Evolutionary conservation across 2,113 vertebrate genomes (phyloP), one percentile per base, ranked within the genome.

Genomic region (Pedetes capensis): DNA sequence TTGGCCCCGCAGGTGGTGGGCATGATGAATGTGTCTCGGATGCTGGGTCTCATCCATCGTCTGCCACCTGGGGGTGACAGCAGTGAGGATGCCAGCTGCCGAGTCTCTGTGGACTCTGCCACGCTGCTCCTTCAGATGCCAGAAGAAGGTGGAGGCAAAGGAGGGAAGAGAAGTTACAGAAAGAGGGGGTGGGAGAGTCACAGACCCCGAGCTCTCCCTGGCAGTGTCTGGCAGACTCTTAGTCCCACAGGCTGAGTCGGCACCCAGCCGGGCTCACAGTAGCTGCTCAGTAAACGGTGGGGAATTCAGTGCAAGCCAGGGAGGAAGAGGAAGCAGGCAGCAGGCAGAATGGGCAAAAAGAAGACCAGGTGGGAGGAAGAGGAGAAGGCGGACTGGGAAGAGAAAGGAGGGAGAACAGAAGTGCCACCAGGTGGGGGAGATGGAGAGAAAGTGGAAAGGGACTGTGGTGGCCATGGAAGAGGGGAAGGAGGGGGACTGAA

Each of bases 41-140:
- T 0, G 0, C 47, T 61, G 5, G 0, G 63, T 69, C 93, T 83
- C 53, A 16, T n/a, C 39, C 42, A 23, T 27, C 0, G 0, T 27
- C 94, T 93, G 95, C 66, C 74, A 49, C 1, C 12, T 22, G 92
- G 87, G 78, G 49, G 5, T 18, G 37, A 23, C 4, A 4, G 93
- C 32, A 0, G 32, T 6, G 0, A 32, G 32, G 75, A 39, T 9
- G 37, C 82, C 69, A 49, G 49, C 37, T 0, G 0, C 63, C 0
- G 0, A 25, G 8, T 63, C 47, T 32, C 86, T 68, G 0, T 4
- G 79, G 86, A 37, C 22, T 18, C 57, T 32, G 49, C n/a, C 13
- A 5, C 13, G 17, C 69, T 0, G 42, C 10, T 17, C 23, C 0
- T 1, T 79, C 37, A 22, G 90, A 59, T 4, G 34, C 71, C 32